Conservation (phyloP, 2,113 vertebrate species). For the Pipra filicauda region DNA sequence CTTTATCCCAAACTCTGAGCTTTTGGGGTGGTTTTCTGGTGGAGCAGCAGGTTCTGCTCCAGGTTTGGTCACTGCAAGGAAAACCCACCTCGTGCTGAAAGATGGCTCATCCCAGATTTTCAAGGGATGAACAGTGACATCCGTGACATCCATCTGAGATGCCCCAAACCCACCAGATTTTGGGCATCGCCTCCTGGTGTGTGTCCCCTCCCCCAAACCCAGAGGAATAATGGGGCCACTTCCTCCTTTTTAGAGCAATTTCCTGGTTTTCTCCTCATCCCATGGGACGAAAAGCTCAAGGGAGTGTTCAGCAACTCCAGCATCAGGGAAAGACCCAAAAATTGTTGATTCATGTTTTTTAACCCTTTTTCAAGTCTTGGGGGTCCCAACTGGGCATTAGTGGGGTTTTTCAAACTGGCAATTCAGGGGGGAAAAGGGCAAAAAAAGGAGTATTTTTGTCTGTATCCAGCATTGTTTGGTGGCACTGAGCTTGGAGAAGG, state of each 20-base stretch:
- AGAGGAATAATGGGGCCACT: no score
- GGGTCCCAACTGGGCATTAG: not conserved
- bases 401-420: not conserved
- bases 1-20: not conserved
- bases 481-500: not conserved
- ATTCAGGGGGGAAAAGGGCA: not conserved
- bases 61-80: no score
- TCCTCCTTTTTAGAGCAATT: not conserved
- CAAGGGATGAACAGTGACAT: not conserved
- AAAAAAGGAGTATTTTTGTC: not conserved
- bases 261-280: not conserved
- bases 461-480: rapidly evolving
- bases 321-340: not conserved
- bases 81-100: no score
- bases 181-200: no score
- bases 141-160: not conserved
- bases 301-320: rapidly evolving
- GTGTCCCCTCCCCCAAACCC: rapidly evolving
- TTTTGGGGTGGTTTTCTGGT: not conserved
- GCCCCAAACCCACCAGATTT: not conserved
- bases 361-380: not conserved
- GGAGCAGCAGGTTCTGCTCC: not conserved
- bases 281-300: rapidly evolving
- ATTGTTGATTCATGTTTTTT: not conserved
- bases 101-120: not conserved